Evolutionary conservation across 1,140 invertebrate genomes (phyloP).

Genomic region (Carposina sasakii): DNA sequence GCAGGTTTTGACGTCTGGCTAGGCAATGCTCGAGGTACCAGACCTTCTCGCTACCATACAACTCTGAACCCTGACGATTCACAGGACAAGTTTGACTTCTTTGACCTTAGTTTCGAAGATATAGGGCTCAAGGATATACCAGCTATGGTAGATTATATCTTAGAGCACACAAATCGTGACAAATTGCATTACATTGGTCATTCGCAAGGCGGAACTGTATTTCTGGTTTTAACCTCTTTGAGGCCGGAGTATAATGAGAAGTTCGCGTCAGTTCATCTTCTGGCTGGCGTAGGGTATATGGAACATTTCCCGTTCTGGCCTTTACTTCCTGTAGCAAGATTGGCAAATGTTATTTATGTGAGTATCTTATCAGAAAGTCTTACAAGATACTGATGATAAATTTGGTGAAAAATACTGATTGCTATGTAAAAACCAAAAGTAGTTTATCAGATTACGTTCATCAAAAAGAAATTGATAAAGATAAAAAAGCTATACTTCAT

Average conservation of each 20-base stretch:
- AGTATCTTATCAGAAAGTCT: slow-evolving; percentile 2
- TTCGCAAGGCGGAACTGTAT: slow-evolving; percentile 73
- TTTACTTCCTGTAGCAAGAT: slow-evolving; percentile 28
- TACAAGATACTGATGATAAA: not conserved
- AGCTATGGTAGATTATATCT: slow-evolving; percentile 76
- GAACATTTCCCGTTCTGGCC: slow-evolving; percentile 50
- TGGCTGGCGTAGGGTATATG: slow-evolving; percentile 75
- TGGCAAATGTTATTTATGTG: slow-evolving; percentile 27
- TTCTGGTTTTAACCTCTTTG: slow-evolving; percentile 75
- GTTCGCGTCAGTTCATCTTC: slow-evolving; percentile 69
- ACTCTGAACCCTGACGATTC: slow-evolving; percentile 51
- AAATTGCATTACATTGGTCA: slow-evolving; percentile 69
- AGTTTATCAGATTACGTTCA: slow-evolving; percentile 61
- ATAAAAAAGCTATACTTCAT: slow-evolving; percentile 6
- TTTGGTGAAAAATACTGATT: not conserved
- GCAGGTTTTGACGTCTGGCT: slow-evolving; percentile 80
- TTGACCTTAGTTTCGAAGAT: slow-evolving; percentile 76
- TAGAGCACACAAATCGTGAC: slow-evolving; percentile 60
- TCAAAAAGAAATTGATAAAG: slow-evolving; percentile 40
- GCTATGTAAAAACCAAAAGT: not conserved
- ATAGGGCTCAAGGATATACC: slow-evolving; percentile 77
- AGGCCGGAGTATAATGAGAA: slow-evolving; percentile 75
- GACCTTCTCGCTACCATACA: slow-evolving; percentile 75
- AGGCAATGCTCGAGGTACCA: slow-evolving; percentile 79
- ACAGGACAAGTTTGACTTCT: slow-evolving; percentile 61